Evolutionary conservation across 2,888 invertebrate genomes (phyloP), one percentile per base, ranked within the genome.

Genomic region (Ariolimax columbianus): DNA sequence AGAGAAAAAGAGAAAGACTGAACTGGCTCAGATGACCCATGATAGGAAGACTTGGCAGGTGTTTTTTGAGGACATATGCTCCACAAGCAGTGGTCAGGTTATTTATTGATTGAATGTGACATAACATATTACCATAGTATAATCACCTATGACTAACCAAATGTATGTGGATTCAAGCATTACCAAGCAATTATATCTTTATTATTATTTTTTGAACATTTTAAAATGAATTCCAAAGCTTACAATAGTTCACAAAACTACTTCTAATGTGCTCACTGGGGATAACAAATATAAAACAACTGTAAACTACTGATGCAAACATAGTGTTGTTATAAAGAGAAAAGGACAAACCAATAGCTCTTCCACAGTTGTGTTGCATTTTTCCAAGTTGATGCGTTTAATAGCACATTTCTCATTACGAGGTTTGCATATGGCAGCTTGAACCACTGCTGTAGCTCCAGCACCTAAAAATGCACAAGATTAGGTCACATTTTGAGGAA

Each of bases 351-450:
- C 96, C 93, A 98, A 86, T 88, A 99, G 95, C 95, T 99, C 99
- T 94, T 99, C 99, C 97, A 99, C 98, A 85, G 98, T 98, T n/a
- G 99, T 99, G 94, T 99, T 99, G 97, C 98, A 86, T 96, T 99
- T 99, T 95, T 99, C 99, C 93, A 99, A 95, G 94, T 99, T 99
- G 93, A 99, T 99, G 92, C 98, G 96, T 95, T 99, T 99, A 92
- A 99, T 98, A 93, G 99, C 99, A 95, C 98, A 98, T 95, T 97
- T 97, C 94, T 99, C 98, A 92, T 96, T 96, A 72, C 97, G 96
- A 17, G 98, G 97, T 92, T 97, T 96, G 94, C 99, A 99, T 89
- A 96, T 96, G 0, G 99, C 99, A 87, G 97, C 97, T 94, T 98
- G 97, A 23, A 99, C 99, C 51, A 97, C 97, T 14, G 99, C 98